Evolutionary conservation across 2,797 vertebrate genomes (phyloP), one percentile per base, ranked within the genome.

Genomic region (Epinephelus awoara): DNA sequence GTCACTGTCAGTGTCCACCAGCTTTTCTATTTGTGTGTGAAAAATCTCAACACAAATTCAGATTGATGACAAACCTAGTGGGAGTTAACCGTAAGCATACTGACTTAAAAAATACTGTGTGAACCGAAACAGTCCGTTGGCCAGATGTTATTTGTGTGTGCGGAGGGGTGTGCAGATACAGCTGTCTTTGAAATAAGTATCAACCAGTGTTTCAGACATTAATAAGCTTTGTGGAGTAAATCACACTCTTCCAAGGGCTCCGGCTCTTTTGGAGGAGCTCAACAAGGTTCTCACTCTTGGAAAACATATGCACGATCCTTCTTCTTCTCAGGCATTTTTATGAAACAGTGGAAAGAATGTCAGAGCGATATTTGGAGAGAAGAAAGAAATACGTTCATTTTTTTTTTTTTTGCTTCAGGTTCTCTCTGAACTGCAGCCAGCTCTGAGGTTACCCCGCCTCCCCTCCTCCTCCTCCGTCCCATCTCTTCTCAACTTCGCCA

Each of bases 271-370:
- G 88, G 88, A 93, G 79, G 80, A 92, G 83, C 88, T 84, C 85
- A 77, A 90, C 88, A 90, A 87, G 88, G 82, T 90, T 93, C 92
- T 92, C 87, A 67, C 85, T 91, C 78, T 94, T 91, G 91, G 90
- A 93, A 90, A 92, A 94, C 92, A 85, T 76, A 82, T 89, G 80
- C 89, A 83, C 86, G 25, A 87, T 94, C 92, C 82, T 83, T 94
- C 87, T 90, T 93, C 88, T 89, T 93, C 86, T 89, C 83, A 93
- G 92, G 93, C 89, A 93, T 94, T 94, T 92, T 95, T 90, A 93
- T 92, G 88, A 93, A 93, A 94, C 90, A 85, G 92, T 94, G 93
- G 94, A 95, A 95, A 94, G 93, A 95, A 94, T 95, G 94, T 88
- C 92, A 84, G 92, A 85, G 90, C 34, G 88, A 94, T 95, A 95